phyloP scores from a whole-genome alignment of 2,888 invertebrate species.

The Rotaria macrura region DNA sequence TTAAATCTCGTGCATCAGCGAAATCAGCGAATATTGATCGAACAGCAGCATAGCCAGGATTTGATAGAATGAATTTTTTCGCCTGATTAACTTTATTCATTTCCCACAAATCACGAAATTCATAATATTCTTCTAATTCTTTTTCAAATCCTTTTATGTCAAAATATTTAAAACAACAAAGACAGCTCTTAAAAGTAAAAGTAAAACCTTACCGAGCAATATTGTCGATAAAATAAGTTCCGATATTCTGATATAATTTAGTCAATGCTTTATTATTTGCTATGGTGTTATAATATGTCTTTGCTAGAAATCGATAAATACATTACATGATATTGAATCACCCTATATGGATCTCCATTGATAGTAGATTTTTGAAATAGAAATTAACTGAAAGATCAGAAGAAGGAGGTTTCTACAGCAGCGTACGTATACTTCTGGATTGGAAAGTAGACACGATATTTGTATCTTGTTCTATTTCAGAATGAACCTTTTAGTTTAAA shows the following conservation, averaged over 20 bases:
- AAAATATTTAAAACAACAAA: too few species aligned
- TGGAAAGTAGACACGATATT: too few species aligned
- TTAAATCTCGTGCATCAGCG: neutral
- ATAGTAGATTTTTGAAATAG: too few species aligned
- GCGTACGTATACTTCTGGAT: too few species aligned
- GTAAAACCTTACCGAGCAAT: neutral
- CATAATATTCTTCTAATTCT: neutral
- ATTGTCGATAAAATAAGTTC: neutral
- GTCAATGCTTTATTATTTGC: neutral
- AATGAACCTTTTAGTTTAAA: too few species aligned
- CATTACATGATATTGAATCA: too few species aligned
- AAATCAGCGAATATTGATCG: slow-evolving; percentile 3
- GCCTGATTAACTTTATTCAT: neutral
- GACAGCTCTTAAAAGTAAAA: too few species aligned
- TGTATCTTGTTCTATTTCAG: too few species aligned
- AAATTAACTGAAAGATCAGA: too few species aligned
- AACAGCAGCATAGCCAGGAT: neutral
- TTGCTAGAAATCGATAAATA: neutral
- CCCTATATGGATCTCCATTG: too few species aligned
- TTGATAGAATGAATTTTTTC: neutral
- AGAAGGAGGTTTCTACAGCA: too few species aligned
- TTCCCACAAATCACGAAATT: neutral
- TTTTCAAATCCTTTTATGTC: neutral
- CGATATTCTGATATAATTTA: slow-evolving; percentile 1
- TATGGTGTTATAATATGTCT: neutral